Evolutionary conservation across 2,797 vertebrate genomes (phyloP), one percentile per base, ranked within the genome.

Genomic region (Thunnus albacares): DNA sequence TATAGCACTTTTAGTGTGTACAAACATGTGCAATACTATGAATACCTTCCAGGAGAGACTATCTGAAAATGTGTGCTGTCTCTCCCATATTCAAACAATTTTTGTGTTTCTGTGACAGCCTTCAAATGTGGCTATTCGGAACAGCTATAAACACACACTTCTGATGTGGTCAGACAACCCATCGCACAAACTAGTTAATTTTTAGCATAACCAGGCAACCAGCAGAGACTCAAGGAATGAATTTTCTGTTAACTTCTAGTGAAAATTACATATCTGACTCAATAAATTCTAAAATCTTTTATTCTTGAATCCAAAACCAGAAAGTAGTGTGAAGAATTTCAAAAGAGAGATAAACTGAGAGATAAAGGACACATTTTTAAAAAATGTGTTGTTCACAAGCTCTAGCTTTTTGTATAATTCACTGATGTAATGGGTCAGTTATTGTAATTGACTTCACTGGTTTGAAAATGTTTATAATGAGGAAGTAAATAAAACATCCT

Each of bases 391-490:
- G 11, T 61, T 33, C 33, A 10, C 6, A 26, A 3, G 43, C 26
- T 35, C 17, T 28, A 2, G 4, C 6, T 47, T 61, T 52, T 57
- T 62, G 17, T 35, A 52, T 52, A 1, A 77, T 12, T 58, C 20
- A 41, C 24, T 59, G 20, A 41, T 56, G 28, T 12, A 12, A 20
- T 15, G 7, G 5, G 12, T 71, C 52, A 41, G 52, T 51, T 30
- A 3, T 64, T 47, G n/a, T 57, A 28, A 30, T 53, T 22, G 14
- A 5, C 30, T 33, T 33, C 30, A 33, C n/a, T 47, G 66, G 41
- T 65, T 70, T 65, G 26, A 55, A 53, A 65, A 64, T 30, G 28
- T 30, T 3, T 30, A 30, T 38, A 18, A 38, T 17, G 12, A 71
- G 7, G 4, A 77, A 49, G 8, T 35, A 11, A 64, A 33, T 6